Base-by-base conservation (phyloP, 2,113 vertebrate species). In the Etheostoma cragini region DNA sequence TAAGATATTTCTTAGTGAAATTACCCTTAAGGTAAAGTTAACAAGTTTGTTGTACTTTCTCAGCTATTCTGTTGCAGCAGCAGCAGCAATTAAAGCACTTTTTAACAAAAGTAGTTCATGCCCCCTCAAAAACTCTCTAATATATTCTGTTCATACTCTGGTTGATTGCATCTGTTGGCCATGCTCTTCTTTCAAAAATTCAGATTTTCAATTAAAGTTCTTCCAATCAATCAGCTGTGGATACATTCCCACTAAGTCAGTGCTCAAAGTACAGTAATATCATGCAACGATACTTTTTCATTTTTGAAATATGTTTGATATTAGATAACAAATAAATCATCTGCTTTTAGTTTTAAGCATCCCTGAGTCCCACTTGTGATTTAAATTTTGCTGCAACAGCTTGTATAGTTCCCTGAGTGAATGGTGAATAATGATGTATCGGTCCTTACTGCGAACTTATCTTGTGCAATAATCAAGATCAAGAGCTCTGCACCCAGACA, bases 251-350 rank as follows among this genome's bases (percentile, higher is more conserved):
- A 56, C 52, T 38, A 33, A 56, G 49, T 46, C 77, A 38, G 17
- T 0, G 26, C 62, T 75, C 54, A 30, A 58, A 82, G 62, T 42
- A 42, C 38, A 42, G 10, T 74, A 52, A 87, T 69, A 30, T 50
- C 64, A 76, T 79, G 85, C 72, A 86, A 86, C 81, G 87, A 75
- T 87, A 65, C 78, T 57, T 82, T 42, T 81, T 82, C 46, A 80
- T 80, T 86, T 71, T 53, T 12, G 52, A 21, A 21, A 67, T 61
- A 68, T 71, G 66, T 66, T 67, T 61, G 61, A 75, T 60, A 87
- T 67, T 45, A 75, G 74, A 63, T 56, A 8, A 50, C 42, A 75
- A 83, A 83, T 79, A 75, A 83, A 83, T 79, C 69, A 82, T 67
- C 56, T 58, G 47, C 52, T 72, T 14, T 76, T 73, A 66, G 17